Percentiles rank a stretch among this genome's conserved stretches.
Evolutionary conservation across 2,113 vertebrate species (phyloP).

Genomic region (Festucalex cinctus): DNA sequence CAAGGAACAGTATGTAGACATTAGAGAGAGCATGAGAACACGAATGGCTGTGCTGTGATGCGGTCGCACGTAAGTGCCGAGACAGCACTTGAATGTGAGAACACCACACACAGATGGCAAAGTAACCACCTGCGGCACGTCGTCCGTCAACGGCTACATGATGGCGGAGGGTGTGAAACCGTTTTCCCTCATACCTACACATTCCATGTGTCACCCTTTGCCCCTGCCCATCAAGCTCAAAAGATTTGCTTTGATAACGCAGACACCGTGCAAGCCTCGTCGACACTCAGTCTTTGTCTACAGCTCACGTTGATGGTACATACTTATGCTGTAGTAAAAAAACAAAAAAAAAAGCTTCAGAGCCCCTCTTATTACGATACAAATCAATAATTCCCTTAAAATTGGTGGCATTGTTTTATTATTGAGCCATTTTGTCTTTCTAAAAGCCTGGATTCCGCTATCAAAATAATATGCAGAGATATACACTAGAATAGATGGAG

Average conservation of each 20-base stretch:
- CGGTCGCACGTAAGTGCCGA: slow-evolving; percentile 36
- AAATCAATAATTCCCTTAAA: neutral
- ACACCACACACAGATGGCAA: slow-evolving; percentile 36
- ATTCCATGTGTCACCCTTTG: slow-evolving; percentile 30
- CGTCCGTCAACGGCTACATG: slow-evolving; percentile 27
- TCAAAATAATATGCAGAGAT: too few relatives aligned
- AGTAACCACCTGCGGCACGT: slow-evolving; percentile 34
- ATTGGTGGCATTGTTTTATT: neutral
- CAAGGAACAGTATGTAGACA: neutral
- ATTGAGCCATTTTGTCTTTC: too few relatives aligned
- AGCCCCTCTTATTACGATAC: neutral
- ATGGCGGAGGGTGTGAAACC: slow-evolving; percentile 17
- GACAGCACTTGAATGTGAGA: slow-evolving; percentile 32
- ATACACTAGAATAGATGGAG: neutral
- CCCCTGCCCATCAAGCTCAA: slow-evolving; percentile 19
- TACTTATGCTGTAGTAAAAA: neutral
- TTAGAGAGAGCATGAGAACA: neutral
- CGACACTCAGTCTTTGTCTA: slow-evolving; percentile 16
- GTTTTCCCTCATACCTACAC: slow-evolving; percentile 37
- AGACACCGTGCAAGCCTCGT: slow-evolving; percentile 41
- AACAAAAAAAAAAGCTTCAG: neutral
- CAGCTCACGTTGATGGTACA: slow-evolving; percentile 3
- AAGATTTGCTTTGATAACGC: slow-evolving; percentile 59
- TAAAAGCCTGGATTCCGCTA: too few relatives aligned
- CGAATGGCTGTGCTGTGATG: neutral